Evolutionary conservation across 1,140 invertebrate genomes (phyloP).

Genomic region (Zophobas morio): DNA sequence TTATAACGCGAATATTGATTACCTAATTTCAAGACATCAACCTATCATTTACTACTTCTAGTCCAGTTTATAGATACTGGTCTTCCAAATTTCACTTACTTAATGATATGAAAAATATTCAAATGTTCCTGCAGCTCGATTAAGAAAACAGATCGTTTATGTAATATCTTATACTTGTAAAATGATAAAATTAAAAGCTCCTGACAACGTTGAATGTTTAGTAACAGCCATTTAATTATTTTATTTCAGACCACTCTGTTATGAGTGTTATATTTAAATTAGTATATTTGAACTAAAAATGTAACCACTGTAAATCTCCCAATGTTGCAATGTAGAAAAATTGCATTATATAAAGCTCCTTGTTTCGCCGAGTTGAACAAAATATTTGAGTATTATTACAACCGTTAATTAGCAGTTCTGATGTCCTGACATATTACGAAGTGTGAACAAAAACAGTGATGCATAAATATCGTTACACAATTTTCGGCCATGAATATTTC

Average conservation of each 20-base stretch:
- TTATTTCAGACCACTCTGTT: not conserved
- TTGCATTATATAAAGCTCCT: not conserved
- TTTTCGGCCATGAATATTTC: slow-evolving; percentile 13
- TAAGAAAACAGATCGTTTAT: not conserved
- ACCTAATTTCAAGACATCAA: not conserved
- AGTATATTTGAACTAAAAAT: too few species aligned
- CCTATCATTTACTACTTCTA: not conserved
- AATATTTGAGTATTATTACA: slow-evolving; percentile 3
- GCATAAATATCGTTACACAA: slow-evolving; percentile 18
- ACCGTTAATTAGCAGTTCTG: slow-evolving; percentile 16
- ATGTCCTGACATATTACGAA: not conserved
- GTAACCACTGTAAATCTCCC: not conserved
- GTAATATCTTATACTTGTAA: not conserved
- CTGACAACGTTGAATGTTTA: too few species aligned
- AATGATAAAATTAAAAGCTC: too few species aligned
- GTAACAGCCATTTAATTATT: not conserved
- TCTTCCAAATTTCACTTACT: not conserved
- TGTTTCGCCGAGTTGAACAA: slow-evolving; percentile 6
- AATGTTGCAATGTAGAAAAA: not conserved
- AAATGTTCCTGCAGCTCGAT: not conserved
- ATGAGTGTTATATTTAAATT: too few species aligned
- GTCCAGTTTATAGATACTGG: not conserved
- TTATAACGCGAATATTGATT: too few species aligned
- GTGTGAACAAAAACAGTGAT: slow-evolving; percentile 31
- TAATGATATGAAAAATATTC: not conserved